Evolutionary conservation across 2,888 invertebrate genomes (phyloP), one percentile per base, ranked within the genome.

Genomic region (Eretmocerus hayati): DNA sequence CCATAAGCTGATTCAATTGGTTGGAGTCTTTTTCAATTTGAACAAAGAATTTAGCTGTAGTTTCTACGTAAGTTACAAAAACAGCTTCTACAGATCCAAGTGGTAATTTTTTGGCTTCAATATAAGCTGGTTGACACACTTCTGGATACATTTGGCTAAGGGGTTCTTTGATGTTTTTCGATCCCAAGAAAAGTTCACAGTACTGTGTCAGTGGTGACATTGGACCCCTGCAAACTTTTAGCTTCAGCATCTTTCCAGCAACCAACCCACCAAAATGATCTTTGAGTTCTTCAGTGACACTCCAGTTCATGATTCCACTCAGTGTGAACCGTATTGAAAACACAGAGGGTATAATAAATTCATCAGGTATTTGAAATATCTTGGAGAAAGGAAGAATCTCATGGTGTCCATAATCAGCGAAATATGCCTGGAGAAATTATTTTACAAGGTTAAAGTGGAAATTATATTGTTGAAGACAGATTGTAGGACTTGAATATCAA

Each of bases 331-430:
- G 77, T 66, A 86, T 79, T 0, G 88, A 87, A 75, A 86, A 84
- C 5, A 85, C 84, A 73, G 81, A 81, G 0, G 83, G 81, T 48
- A 80, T 77, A 2, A 87, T 77, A 69, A 81, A 84, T 61, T 84
- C 81, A 50, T 81, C 77, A 0, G 89, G 87, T 57, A 89, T 81
- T 65, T 85, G 83, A 67, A 80, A 89, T 41, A 90, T 79, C 58
- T 85, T 81, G 56, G 81, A 78, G 54, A 82, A 81, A 0, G 83
- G 77, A 11, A 87, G 79, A 61, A 81, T 73, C 71, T 87, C 88
- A 5, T 83, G 83, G 62, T 87, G 85, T 22, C 89, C 89, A 66
- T 84, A 88, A 68, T 89, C 89, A 23, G 88, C 85, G 67, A 86
- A 89, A 62, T 83, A 85, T 5, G 89, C 54, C 53, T 53, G 6